Conservation (phyloP, 2,797 vertebrate species). For the Sphenodon punctatus region DNA sequence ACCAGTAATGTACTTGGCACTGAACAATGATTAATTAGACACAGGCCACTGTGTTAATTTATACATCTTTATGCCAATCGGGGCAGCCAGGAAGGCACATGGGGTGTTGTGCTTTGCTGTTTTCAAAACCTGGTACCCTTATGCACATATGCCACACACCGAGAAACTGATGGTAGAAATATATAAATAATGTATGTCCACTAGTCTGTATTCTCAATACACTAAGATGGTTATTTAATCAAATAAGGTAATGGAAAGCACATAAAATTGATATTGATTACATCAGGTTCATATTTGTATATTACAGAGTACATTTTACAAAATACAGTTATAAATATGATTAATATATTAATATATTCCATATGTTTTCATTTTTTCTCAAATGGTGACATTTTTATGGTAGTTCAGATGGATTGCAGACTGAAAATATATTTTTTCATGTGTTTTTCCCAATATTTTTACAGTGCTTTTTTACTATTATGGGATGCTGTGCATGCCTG, state of each 20-base stretch:
- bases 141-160: neutral
- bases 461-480: neutral
- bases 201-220: neutral
- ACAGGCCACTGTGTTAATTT: too few relatives aligned
- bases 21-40: too few relatives aligned
- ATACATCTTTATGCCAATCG: too few relatives aligned
- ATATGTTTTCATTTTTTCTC: neutral
- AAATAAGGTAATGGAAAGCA: neutral
- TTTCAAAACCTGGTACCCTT: too few relatives aligned
- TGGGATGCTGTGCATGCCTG: fast-evolving
- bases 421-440: neutral
- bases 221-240: fast-evolving
- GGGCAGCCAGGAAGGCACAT: too few relatives aligned
- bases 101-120: too few relatives aligned
- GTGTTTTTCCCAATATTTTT: neutral
- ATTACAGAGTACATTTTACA: neutral
- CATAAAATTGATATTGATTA: neutral
- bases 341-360: slow-evolving; percentile 2
- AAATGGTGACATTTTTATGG: neutral
- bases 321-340: neutral
- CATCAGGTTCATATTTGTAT: neutral
- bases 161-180: neutral
- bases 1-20: too few relatives aligned
- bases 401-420: neutral
- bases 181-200: neutral